phyloP scores from a whole-genome alignment of 2,113 vertebrate species.

The Bolborhynchus lineola region DNA sequence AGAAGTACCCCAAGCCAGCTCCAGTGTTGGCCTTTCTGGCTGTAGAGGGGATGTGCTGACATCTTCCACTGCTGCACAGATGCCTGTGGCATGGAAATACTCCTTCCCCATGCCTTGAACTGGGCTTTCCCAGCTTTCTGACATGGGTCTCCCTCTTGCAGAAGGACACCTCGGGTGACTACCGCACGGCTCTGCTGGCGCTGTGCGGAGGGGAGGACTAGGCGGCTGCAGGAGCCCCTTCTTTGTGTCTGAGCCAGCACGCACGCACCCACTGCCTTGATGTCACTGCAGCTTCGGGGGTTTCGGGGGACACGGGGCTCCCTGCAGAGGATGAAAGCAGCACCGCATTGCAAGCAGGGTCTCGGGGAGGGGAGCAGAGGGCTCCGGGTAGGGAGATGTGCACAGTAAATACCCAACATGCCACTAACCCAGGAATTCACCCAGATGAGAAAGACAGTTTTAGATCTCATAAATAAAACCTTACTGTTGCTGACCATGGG shows the following conservation, averaged over 20 bases:
- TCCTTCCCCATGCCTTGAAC: not conserved
- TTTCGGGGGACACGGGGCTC: not conserved
- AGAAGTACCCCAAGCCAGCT: not conserved
- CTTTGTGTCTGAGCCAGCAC: constrained; percentile 41
- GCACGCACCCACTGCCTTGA: constrained; percentile 18
- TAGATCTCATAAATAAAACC: constrained; percentile 62
- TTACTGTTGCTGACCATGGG: constrained; percentile 6
- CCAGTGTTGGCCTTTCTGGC: not conserved
- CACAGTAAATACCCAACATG: not conserved
- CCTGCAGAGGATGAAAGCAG: not conserved
- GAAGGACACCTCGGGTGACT: constrained; percentile 96
- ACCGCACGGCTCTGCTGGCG: constrained; percentile 86
- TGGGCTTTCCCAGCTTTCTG: not conserved
- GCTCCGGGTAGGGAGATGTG: not conserved
- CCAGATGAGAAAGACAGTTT: not conserved
- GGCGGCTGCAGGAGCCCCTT: not conserved
- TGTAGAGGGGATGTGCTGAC: not conserved
- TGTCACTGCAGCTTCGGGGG: constrained; percentile 48
- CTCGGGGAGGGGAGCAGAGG: not conserved
- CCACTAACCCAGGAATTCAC: constrained; percentile 8
- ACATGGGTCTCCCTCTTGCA: constrained; percentile 57
- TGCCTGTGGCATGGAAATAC: not conserved
- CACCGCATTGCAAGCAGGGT: not conserved
- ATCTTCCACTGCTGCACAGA: not conserved
- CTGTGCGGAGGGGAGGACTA: constrained; percentile 94